A percentile compares a stretch with the other conserved stretches of the same genome.
Conservation (phyloP, 2,797 vertebrate genomes). For the Muraenolepis orangiensis region DNA sequence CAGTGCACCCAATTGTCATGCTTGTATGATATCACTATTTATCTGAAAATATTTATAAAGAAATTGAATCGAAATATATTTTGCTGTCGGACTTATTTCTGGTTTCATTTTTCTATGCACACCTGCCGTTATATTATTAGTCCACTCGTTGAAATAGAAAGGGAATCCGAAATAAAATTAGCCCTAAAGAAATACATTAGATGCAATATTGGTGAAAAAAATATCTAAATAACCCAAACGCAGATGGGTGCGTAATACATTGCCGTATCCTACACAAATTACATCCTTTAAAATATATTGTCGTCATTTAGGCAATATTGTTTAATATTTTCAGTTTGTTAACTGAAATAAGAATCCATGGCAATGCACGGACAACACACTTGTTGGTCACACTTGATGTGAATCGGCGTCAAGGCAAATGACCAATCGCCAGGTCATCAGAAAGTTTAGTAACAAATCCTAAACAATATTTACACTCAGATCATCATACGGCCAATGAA, state of each 20-base stretch:
- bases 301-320: not conserved
- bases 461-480: not conserved
- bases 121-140: not conserved
- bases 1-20: constrained; percentile 48
- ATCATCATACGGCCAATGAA: not conserved
- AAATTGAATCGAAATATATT: constrained; percentile 50
- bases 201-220: not conserved
- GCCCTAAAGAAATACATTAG: not conserved
- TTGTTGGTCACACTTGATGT: not conserved
- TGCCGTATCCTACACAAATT: not conserved
- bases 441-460: not conserved
- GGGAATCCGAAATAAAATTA: not conserved
- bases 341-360: not conserved
- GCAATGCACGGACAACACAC: not conserved
- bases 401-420: too few relatives aligned
- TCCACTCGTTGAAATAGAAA: not conserved
- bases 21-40: constrained; percentile 69
- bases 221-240: not conserved
- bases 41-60: constrained; percentile 75
- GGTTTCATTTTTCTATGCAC: not conserved
- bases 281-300: not conserved
- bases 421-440: not conserved
- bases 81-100: constrained; percentile 41
- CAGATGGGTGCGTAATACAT: not conserved
- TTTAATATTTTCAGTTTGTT: not conserved